Evolutionary conservation across 2,888 invertebrate genomes (phyloP), one percentile per base, ranked within the genome.

Genomic region (Andrena bicolor): DNA sequence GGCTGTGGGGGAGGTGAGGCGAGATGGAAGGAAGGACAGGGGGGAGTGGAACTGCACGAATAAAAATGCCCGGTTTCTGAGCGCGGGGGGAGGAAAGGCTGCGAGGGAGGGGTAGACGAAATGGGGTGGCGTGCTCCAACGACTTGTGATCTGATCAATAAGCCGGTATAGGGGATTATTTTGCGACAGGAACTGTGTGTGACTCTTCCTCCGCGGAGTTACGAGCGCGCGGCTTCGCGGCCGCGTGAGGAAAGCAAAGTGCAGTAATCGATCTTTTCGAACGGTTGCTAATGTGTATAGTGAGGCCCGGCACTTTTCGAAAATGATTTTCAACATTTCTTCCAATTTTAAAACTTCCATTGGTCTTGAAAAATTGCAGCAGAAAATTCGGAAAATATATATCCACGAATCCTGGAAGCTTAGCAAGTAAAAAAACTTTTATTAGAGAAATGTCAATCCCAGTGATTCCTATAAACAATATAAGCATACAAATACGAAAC

Each of bases 141-240:
- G 92, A 92, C 91, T 92, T 90, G 91, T 90, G 92, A 92, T 93
- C 92, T 92, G 92, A 93, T 92, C 92, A 91, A 93, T 93, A 93
- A 93, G 92, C 92, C 89, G 90, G 90, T 91, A 90, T 91, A 88
- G 90, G 87, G 90, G 90, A 89, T 90, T 90, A 89, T 90, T 92
- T 90, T 89, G 86, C 89, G 86, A 82, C 81, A 77, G 81, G 66
- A 84, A 61, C 74, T 84, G 64, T 65, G 76, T 86, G 74, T 73
- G 81, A 77, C 74, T 82, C 75, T 80, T 73, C 66, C 73, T 71
- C 49, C 32, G 49, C 64, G 32, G 65, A 75, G 80, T 63, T 66
- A 64, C 56, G 58, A 73, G 41, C 70, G 76, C 68, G 35, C 66
- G 16, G 16, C 61, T 30, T 20, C 10, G 49, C 5, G 10, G 16